These are phyloP conservation scores for Volucella inanis DNA, from an alignment of 2,888 invertebrate genomes.

Conservation along the genomic window DNA sequence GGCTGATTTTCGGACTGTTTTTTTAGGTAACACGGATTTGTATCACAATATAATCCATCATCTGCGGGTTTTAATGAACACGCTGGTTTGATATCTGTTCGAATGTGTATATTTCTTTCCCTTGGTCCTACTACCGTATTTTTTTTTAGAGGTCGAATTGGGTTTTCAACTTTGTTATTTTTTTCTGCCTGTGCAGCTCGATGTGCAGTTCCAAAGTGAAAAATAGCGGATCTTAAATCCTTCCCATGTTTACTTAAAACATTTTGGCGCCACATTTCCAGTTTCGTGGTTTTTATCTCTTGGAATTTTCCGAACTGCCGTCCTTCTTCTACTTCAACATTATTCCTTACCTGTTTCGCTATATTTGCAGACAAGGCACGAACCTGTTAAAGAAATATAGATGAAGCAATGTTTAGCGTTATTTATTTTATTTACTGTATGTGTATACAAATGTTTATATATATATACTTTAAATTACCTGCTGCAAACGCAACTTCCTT, in stretches of 20 bases:
- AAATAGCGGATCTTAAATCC: conserved; percentile 79
- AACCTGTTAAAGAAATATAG: conserved; percentile 80
- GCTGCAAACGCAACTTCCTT: conserved; percentile 85
- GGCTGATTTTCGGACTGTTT: neutral
- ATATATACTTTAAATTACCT: conserved; percentile 82
- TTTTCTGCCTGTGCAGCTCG: conserved; percentile 79
- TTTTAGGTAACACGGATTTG: neutral
- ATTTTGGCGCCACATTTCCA: conserved; percentile 84
- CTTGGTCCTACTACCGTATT: neutral
- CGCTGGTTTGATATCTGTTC: conserved; percentile 43
- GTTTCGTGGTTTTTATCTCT: conserved; percentile 83
- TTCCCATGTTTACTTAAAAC: conserved; percentile 82
- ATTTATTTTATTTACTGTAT: neutral
- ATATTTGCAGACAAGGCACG: conserved; percentile 86
- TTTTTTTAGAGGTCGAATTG: neutral
- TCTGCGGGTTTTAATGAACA: neutral
- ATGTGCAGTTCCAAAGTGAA: conserved; percentile 80
- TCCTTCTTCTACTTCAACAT: conserved; percentile 84
- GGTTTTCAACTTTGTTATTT: conserved; percentile 58
- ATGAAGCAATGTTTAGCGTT: neutral
- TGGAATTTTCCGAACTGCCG: conserved; percentile 84
- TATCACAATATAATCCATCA: neutral
- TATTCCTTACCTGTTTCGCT: conserved; percentile 84
- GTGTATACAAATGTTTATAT: neutral
- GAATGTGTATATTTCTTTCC: conserved; percentile 27